These are phyloP conservation scores for Meganola albula DNA, from an alignment of 2,888 invertebrate species.

Conservation along the genomic window DNA sequence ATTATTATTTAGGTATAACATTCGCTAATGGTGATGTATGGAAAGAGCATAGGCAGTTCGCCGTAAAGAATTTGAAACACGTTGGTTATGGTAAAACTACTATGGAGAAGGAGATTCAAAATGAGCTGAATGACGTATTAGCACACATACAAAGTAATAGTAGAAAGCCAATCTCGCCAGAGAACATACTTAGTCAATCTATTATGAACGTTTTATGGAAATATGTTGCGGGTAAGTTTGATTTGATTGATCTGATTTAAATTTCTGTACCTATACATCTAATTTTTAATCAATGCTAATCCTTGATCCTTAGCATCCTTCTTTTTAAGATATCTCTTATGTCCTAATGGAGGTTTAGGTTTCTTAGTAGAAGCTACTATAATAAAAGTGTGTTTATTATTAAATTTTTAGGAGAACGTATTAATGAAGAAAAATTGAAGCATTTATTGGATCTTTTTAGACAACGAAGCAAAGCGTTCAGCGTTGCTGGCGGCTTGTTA, in stretches of 20 bases:
- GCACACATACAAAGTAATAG: conserved; percentile 48
- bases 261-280: no score
- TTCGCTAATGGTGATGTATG: conserved; percentile 83
- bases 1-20: conserved; percentile 75
- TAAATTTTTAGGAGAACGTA: conserved; percentile 74
- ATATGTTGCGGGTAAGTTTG: conserved; percentile 81
- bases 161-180: conserved; percentile 61
- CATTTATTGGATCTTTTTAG: conserved; percentile 45
- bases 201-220: conserved; percentile 84
- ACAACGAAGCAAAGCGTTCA: conserved; percentile 63
- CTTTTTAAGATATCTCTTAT: no score
- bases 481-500: conserved; percentile 82
- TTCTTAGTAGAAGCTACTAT: no score
- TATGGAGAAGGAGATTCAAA: conserved; percentile 79
- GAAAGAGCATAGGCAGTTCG: conserved; percentile 82
- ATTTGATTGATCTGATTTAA: no score
- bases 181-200: conserved; percentile 76
- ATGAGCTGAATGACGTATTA: conserved; percentile 76
- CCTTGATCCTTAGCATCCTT: no score
- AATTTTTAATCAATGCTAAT: no score
- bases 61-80: conserved; percentile 79
- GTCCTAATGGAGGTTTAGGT: no score
- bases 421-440: conserved; percentile 75
- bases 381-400: no score
- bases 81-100: conserved; percentile 80